Evolutionary conservation across 2,797 vertebrate species (phyloP).

Genomic region (Nannoperca australis): DNA sequence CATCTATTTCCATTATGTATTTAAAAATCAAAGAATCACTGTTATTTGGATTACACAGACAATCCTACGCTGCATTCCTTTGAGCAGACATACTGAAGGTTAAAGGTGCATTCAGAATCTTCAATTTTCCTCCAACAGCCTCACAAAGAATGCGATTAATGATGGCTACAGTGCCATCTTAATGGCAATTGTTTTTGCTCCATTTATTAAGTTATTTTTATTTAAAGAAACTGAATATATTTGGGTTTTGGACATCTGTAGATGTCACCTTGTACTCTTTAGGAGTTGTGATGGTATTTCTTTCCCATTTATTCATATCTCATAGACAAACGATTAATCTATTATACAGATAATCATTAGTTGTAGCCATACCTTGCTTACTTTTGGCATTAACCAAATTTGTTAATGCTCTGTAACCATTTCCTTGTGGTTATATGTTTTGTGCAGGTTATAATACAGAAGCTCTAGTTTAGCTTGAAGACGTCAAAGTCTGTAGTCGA

Average conservation of each 20-base stretch:
- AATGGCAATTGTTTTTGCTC: neutral
- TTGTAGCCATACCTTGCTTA: neutral
- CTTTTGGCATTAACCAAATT: neutral
- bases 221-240: neutral
- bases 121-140: constrained; percentile 36
- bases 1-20: constrained; percentile 96
- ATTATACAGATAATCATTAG: no score
- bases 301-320: neutral
- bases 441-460: constrained; percentile 27
- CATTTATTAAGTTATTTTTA: neutral
- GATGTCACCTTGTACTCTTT: neutral
- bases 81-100: constrained; percentile 37
- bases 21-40: constrained; percentile 96
- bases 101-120: constrained; percentile 51
- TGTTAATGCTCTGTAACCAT: neutral
- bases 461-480: constrained; percentile 39
- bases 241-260: neutral
- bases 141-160: constrained; percentile 39
- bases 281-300: neutral
- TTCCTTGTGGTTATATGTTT: neutral
- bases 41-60: constrained; percentile 82
- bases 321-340: neutral
- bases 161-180: constrained; percentile 17
- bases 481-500: constrained; percentile 30
- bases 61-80: constrained; percentile 71